Percentiles rank a stretch among this genome's conserved stretches.
Evolutionary conservation across 2,113 vertebrate species (phyloP).

Genomic region (Arothron firmamentum): DNA sequence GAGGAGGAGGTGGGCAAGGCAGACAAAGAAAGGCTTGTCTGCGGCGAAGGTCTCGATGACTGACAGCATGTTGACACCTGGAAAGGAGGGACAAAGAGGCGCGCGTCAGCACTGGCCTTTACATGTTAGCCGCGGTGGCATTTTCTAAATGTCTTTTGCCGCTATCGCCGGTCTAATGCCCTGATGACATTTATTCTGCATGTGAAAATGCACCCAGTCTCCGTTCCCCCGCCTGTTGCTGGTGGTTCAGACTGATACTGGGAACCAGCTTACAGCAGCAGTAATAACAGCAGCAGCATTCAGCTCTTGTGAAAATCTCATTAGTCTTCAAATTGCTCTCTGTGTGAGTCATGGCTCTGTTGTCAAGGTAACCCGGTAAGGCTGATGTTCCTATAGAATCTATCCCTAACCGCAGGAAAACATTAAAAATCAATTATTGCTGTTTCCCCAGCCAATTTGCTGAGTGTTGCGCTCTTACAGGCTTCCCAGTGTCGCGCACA

Average conservation of each 20-base stretch:
- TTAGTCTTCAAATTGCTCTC: constrained; percentile 70
- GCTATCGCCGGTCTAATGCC: neutral
- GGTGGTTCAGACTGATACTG: constrained; percentile 1
- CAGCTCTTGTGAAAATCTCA: constrained; percentile 70
- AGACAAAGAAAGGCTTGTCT: constrained; percentile 64
- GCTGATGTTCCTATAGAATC: constrained; percentile 35
- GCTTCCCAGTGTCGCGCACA: neutral
- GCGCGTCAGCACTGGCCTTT: constrained; percentile 53
- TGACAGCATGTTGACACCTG: constrained; percentile 80
- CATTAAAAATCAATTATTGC: neutral
- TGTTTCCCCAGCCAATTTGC: neutral
- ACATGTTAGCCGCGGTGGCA: constrained; percentile 9
- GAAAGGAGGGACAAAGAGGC: constrained; percentile 51
- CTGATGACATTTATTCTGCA: neutral
- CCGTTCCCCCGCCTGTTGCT: constrained; percentile 6
- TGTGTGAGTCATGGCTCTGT: constrained; percentile 70
- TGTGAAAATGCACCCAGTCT: neutral
- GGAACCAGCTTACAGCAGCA: constrained; percentile 32
- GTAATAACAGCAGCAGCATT: constrained; percentile 61
- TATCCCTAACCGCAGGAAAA: constrained; percentile 3
- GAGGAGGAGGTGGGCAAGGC: constrained; percentile 71
- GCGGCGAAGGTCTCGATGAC: constrained; percentile 58
- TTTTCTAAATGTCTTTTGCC: constrained; percentile 17
- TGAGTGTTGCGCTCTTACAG: neutral
- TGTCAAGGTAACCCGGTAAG: constrained; percentile 70